Evolutionary conservation across 2,888 invertebrate genomes (phyloP).

Genomic region (Latheticus oryzae): DNA sequence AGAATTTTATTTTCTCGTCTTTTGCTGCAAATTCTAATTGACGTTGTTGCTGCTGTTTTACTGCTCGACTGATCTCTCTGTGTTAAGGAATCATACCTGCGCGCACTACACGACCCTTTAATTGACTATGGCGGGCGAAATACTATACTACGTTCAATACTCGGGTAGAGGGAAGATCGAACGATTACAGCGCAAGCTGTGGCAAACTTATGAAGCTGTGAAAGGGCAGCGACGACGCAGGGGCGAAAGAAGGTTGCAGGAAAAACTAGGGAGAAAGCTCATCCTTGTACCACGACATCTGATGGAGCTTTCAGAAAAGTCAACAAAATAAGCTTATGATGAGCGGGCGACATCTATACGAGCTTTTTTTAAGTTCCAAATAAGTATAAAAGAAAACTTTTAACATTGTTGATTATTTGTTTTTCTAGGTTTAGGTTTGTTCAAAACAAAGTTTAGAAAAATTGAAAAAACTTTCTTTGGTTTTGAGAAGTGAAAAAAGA

Average conservation of each 20-base stretch:
- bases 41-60: conserved; percentile 20
- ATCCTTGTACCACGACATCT: conserved; percentile 1
- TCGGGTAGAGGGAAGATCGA: conserved; percentile 52
- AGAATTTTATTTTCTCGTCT: conserved; percentile 8
- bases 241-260: conserved; percentile 1
- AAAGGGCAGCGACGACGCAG: conserved; percentile 15
- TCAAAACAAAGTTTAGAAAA: too few relatives aligned
- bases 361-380: too few relatives aligned
- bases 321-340: too few relatives aligned
- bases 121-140: conserved; percentile 62
- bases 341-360: conserved; percentile 1
- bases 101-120: conserved; percentile 51
- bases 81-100: conserved; percentile 39
- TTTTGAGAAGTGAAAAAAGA: too few relatives aligned
- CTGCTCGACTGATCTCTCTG: conserved; percentile 9
- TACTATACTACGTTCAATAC: conserved; percentile 62
- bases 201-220: conserved; percentile 10
- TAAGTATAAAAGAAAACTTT: too few relatives aligned
- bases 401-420: too few relatives aligned
- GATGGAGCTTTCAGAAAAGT: neutral
- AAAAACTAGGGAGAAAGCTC: neutral
- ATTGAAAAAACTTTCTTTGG: too few relatives aligned
- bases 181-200: conserved; percentile 36
- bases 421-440: too few relatives aligned
- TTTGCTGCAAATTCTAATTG: conserved; percentile 31